These are phyloP conservation scores for Euthynnus affinis DNA, from an alignment of 2,797 vertebrate genomes.

Conservation along the genomic window DNA sequence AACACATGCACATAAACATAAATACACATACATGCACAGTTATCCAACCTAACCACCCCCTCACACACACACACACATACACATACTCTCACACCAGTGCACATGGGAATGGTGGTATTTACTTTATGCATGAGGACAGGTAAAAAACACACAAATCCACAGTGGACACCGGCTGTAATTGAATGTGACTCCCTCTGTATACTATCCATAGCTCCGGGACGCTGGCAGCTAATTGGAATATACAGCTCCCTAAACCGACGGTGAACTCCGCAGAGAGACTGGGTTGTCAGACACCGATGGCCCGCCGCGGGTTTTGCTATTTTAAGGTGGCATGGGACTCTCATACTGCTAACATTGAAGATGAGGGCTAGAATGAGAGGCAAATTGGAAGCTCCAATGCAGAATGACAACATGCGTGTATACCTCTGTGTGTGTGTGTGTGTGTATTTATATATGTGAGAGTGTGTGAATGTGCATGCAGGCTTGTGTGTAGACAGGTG, in stretches of 20 bases:
- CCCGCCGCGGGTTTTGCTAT: slow-evolving; percentile 61
- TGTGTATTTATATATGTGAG: slow-evolving; percentile 3
- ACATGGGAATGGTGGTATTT: slow-evolving; percentile 69
- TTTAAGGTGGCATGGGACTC: slow-evolving; percentile 71
- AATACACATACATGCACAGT: slow-evolving; percentile 52
- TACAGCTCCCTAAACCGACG: slow-evolving; percentile 79
- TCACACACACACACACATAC: slow-evolving; percentile 29
- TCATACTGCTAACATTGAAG: slow-evolving; percentile 67
- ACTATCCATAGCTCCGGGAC: slow-evolving; percentile 77
- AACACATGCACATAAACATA: slow-evolving; percentile 59
- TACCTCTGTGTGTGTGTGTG: slow-evolving; percentile 29
- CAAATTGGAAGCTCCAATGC: slow-evolving; percentile 60
- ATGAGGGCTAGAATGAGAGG: slow-evolving; percentile 68
- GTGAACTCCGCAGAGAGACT: slow-evolving; percentile 74
- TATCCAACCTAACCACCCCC: slow-evolving; percentile 52
- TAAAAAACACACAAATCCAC: slow-evolving; percentile 79
- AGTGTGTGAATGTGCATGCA: slow-evolving; percentile 27
- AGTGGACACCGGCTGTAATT: slow-evolving; percentile 82
- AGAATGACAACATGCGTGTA: slow-evolving; percentile 51
- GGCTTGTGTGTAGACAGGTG: slow-evolving; percentile 28
- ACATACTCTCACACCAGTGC: slow-evolving; percentile 60
- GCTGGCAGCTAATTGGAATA: slow-evolving; percentile 82
- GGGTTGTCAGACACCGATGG: slow-evolving; percentile 71
- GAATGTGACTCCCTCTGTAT: slow-evolving; percentile 83
- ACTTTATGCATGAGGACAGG: slow-evolving; percentile 82